Evolutionary conservation across 2,888 invertebrate genomes (phyloP).

Genomic region (Agrilus cyanescens): DNA sequence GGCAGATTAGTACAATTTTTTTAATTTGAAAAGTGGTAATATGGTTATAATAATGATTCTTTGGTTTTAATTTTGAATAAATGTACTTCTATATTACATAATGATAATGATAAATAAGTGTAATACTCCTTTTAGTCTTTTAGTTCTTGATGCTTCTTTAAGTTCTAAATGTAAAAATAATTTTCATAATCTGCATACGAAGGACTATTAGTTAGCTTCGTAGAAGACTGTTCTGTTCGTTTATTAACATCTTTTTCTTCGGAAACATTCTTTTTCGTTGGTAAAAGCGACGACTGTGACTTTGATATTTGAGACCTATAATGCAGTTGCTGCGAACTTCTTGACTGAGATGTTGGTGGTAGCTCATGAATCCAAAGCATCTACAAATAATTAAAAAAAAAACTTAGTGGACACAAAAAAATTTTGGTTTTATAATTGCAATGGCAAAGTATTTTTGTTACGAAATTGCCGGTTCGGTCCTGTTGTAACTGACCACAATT

Average conservation of each 20-base stretch:
- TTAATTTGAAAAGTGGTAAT: too few relatives aligned
- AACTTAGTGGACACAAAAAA: slow-evolving; percentile 1
- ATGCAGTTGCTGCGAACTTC: slow-evolving; percentile 29
- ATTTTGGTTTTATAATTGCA: not conserved
- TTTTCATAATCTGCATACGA: slow-evolving; percentile 53
- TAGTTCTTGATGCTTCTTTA: not conserved
- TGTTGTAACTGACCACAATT: too few relatives aligned
- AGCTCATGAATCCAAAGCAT: slow-evolving; percentile 46
- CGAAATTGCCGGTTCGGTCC: too few relatives aligned
- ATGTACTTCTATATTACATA: not conserved
- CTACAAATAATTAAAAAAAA: slow-evolving; percentile 30
- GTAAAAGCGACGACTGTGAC: slow-evolving; percentile 28
- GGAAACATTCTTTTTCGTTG: slow-evolving; percentile 23
- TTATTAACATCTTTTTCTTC: too few relatives aligned
- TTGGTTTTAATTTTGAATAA: not conserved
- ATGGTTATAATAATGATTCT: not conserved
- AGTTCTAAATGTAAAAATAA: slow-evolving; percentile 49
- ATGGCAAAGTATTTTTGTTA: too few relatives aligned
- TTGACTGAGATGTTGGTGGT: slow-evolving; percentile 35
- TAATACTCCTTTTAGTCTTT: not conserved
- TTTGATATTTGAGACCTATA: slow-evolving; percentile 29
- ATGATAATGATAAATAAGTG: not conserved
- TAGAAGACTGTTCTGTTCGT: slow-evolving; percentile 4
- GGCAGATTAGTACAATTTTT: too few relatives aligned
- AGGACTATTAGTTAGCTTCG: slow-evolving; percentile 23